A percentile compares a stretch with the other conserved stretches of the same genome.
Conservation (phyloP, 2,888 invertebrate species). For the Drosophila pseudotalamancana region DNA sequence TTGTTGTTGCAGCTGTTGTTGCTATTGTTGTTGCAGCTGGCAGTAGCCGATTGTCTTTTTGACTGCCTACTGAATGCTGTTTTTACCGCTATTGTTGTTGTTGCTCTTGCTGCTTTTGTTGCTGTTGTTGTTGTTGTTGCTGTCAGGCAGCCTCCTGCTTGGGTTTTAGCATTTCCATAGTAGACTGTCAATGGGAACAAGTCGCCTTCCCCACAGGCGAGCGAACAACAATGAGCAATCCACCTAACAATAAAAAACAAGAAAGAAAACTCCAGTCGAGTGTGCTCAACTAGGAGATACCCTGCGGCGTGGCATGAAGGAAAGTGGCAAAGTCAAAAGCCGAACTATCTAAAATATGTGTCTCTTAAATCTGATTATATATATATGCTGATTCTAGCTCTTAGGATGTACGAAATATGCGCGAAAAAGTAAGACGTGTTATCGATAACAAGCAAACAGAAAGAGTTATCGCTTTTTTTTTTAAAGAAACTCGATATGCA, state of each 20-base stretch:
- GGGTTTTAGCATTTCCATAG: constrained; percentile 42
- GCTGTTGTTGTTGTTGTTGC: constrained; percentile 25
- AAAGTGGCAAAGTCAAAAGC: too few species aligned
- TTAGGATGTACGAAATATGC: too few species aligned
- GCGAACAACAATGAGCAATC: constrained; percentile 26
- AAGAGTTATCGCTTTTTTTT: too few species aligned
- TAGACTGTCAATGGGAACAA: constrained; percentile 28
- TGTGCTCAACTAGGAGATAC: too few species aligned
- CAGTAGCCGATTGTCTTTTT: constrained; percentile 13
- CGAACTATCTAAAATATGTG: too few species aligned
- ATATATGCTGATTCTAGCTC: too few species aligned
- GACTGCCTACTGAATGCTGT: constrained; percentile 6
- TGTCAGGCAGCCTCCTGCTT: constrained; percentile 43
- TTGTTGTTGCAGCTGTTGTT: constrained; percentile 44
- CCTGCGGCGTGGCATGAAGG: too few species aligned
- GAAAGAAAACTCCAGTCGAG: too few species aligned
- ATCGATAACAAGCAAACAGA: too few species aligned
- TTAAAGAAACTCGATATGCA: too few species aligned
- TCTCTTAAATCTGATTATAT: too few species aligned
- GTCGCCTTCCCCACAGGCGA: constrained; percentile 6
- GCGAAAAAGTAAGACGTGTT: too few species aligned
- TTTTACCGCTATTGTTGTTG: constrained; percentile 19
- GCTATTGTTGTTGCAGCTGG: constrained; percentile 20
- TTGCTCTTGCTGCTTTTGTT: constrained; percentile 18
- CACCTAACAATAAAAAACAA: neutral